phyloP scores from a whole-genome alignment of 2,797 vertebrate genomes.

The Chelmon rostratus region DNA sequence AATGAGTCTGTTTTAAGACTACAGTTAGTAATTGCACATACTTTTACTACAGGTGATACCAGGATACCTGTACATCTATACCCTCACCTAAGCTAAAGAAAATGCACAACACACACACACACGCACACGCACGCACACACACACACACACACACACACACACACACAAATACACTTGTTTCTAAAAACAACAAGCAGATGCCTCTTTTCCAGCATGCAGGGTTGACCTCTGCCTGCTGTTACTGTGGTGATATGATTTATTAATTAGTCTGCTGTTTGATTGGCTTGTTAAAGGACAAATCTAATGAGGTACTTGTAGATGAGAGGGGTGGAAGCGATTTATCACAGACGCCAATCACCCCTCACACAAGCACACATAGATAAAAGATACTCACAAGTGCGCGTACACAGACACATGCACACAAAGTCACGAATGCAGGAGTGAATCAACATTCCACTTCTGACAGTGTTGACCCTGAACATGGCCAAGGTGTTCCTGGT shows the following conservation, averaged over 20 bases:
- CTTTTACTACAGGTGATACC: background rate
- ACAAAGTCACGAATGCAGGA: conserved; percentile 5
- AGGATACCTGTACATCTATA: too few species aligned
- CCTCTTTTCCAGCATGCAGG: conserved; percentile 42
- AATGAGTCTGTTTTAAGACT: background rate
- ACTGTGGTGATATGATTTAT: conserved; percentile 66
- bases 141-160: background rate
- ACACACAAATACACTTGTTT: conserved; percentile 8
- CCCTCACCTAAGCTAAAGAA: background rate
- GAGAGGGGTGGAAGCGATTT: conserved; percentile 51
- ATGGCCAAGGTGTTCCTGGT: conserved; percentile 37
- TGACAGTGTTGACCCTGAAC: conserved; percentile 45
- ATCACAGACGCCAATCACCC: conserved; percentile 41
- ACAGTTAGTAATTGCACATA: background rate
- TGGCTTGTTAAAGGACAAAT: conserved; percentile 73
- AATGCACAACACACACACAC: background rate
- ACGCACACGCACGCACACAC: background rate
- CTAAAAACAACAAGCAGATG: conserved; percentile 49
- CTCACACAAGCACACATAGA: conserved; percentile 31
- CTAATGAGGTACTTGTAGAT: conserved; percentile 66
- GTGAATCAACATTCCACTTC: conserved; percentile 14
- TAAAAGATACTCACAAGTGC: conserved; percentile 17
- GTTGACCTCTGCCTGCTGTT: conserved; percentile 65
- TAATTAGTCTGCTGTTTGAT: conserved; percentile 72
- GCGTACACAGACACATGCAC: background rate